phyloP scores from a whole-genome alignment of 2,888 invertebrate genomes.

The Ctenicera cuprea region DNA sequence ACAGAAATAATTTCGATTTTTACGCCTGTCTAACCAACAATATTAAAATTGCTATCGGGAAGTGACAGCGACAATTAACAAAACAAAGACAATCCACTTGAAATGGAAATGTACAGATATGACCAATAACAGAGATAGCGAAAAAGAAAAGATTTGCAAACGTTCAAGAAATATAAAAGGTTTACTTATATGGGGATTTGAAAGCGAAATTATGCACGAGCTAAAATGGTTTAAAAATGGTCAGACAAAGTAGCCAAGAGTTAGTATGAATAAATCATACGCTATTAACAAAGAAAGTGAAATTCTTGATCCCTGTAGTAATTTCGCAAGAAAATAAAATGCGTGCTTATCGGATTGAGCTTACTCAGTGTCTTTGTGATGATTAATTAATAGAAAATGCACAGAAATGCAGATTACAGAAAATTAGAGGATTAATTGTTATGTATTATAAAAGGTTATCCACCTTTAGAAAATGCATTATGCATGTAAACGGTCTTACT shows the following conservation, averaged over 20 bases:
- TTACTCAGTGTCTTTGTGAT: slow-evolving; percentile 20
- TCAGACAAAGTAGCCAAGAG: slow-evolving; percentile 25
- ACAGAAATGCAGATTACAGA: slow-evolving; percentile 14
- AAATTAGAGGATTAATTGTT: slow-evolving; percentile 39
- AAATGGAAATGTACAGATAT: too few species aligned
- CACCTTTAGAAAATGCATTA: slow-evolving; percentile 32
- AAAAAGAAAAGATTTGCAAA: slow-evolving; percentile 1
- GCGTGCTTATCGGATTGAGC: slow-evolving; percentile 19
- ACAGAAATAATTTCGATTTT: too few species aligned
- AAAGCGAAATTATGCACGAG: slow-evolving; percentile 18
- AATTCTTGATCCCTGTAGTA: slow-evolving; percentile 27
- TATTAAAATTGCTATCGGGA: too few species aligned
- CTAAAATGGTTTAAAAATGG: slow-evolving; percentile 1
- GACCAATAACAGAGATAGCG: too few species aligned
- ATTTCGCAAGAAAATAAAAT: slow-evolving; percentile 4
- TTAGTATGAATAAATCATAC: slow-evolving; percentile 30
- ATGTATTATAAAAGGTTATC: slow-evolving; percentile 32
- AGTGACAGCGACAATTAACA: too few species aligned
- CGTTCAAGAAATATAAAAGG: neutral
- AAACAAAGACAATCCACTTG: too few species aligned
- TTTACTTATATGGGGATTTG: slow-evolving; percentile 27
- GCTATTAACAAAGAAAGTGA: slow-evolving; percentile 36
- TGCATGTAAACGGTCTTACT: slow-evolving; percentile 23
- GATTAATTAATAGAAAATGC: slow-evolving; percentile 31
- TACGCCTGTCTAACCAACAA: too few species aligned